A percentile compares a stretch with the other conserved stretches of the same genome.
Evolutionary conservation across 1,140 invertebrate genomes (phyloP).

Genomic region (Acarapis woodi): DNA sequence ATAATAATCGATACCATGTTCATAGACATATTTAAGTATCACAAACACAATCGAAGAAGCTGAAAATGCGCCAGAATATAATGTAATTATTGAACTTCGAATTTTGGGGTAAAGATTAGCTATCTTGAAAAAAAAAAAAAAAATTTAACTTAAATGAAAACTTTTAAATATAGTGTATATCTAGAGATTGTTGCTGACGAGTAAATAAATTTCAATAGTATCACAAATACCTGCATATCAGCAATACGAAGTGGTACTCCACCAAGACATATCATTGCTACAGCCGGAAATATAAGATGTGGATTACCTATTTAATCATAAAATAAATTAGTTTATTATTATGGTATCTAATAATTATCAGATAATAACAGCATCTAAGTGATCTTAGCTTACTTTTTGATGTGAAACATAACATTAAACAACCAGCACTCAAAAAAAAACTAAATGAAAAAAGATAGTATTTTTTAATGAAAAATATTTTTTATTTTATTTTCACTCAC

Average conservation of each 20-base stretch:
- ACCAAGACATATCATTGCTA: slow-evolving; percentile 11
- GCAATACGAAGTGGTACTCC: slow-evolving; percentile 13
- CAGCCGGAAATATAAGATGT: slow-evolving; percentile 11
- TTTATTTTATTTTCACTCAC: slow-evolving; percentile 10
- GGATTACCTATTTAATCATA: too few species aligned
- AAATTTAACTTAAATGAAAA: too few species aligned
- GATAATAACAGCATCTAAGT: too few species aligned
- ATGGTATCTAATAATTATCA: neutral
- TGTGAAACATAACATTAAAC: slow-evolving; percentile 4
- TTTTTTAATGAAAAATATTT: too few species aligned
- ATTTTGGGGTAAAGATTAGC: slow-evolving; percentile 12
- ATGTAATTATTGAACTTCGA: slow-evolving; percentile 12
- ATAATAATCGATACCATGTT: slow-evolving; percentile 10
- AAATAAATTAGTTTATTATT: too few species aligned
- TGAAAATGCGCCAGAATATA: slow-evolving; percentile 13
- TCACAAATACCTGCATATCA: slow-evolving; percentile 14
- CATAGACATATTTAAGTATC: slow-evolving; percentile 12
- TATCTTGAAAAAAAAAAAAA: slow-evolving; percentile 8
- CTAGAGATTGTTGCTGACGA: neutral
- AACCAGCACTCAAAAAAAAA: slow-evolving; percentile 2
- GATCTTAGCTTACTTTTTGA: slow-evolving; percentile 6
- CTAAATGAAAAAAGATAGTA: too few species aligned
- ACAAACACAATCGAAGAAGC: slow-evolving; percentile 13
- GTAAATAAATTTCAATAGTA: too few species aligned
- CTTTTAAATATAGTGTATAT: too few species aligned